Conservation (phyloP, 2,888 invertebrate genomes). For the Tipula lateralis region DNA sequence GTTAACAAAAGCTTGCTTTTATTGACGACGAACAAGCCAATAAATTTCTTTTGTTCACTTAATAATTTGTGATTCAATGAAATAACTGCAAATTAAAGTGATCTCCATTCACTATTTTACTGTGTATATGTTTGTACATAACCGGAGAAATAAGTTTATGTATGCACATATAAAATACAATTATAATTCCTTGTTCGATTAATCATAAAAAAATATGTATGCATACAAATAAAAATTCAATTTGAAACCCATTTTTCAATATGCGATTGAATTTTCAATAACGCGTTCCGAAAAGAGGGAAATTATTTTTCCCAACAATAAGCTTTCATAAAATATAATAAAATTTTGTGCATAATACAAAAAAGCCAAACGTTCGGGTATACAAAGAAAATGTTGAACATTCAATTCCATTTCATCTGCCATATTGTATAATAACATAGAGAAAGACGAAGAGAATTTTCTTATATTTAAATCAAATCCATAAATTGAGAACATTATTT, state of each 20-base stretch:
- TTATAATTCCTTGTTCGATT: not conserved
- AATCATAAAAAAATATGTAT: not conserved
- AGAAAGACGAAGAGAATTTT: too few species aligned
- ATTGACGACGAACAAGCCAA: too few species aligned
- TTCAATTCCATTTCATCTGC: not conserved
- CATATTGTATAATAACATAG: not conserved
- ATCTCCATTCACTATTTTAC: not conserved
- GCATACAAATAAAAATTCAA: too few species aligned
- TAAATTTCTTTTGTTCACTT: too few species aligned
- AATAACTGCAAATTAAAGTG: not conserved
- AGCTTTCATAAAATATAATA: not conserved
- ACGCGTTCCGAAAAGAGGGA: not conserved
- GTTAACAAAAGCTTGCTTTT: too few species aligned
- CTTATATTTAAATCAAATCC: conserved; percentile 26
- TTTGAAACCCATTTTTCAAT: too few species aligned
- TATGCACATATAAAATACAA: not conserved
- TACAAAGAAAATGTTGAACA: too few species aligned
- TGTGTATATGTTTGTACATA: not conserved
- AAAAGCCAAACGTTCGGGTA: not conserved
- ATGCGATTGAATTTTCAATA: not conserved
- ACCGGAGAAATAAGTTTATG: not conserved
- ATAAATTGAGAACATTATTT: not conserved
- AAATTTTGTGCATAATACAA: not conserved
- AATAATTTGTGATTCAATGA: not conserved
- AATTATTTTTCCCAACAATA: not conserved